These are phyloP conservation scores for Dicycla oo DNA, from an alignment of 2,888 invertebrate genomes.

Conservation along the genomic window DNA sequence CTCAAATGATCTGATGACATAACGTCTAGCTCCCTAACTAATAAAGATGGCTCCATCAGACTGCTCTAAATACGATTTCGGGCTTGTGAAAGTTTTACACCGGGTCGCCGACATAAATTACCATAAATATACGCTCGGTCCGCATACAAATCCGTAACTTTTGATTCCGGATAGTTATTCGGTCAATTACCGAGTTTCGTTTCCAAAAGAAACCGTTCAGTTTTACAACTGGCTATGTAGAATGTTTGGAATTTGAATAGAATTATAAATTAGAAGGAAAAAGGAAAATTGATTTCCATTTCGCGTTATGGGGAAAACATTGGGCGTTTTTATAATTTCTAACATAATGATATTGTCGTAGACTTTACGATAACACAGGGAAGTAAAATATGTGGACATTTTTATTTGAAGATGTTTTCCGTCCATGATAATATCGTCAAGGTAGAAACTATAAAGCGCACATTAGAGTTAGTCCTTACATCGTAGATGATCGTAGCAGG, in stretches of 20 bases:
- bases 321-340: too few relatives aligned
- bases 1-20: background rate
- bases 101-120: constrained; percentile 79
- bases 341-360: too few relatives aligned
- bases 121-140: constrained; percentile 77
- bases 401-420: too few relatives aligned
- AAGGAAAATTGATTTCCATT: background rate
- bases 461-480: too few relatives aligned
- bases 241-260: background rate
- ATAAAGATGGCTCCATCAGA: constrained; percentile 60
- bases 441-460: too few relatives aligned
- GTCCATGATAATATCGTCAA: too few relatives aligned
- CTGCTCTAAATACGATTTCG: constrained; percentile 76
- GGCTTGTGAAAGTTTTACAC: constrained; percentile 77
- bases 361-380: too few relatives aligned
- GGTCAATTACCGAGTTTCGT: constrained; percentile 51
- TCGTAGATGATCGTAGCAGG: too few relatives aligned
- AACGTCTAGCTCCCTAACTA: constrained; percentile 24
- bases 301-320: background rate
- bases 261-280: background rate
- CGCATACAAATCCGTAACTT: constrained; percentile 76
- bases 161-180: constrained; percentile 55
- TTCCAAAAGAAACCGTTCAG: constrained; percentile 22
- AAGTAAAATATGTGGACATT: too few relatives aligned
- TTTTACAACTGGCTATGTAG: constrained; percentile 4